These are phyloP conservation scores for Norana najaformis DNA, from an alignment of 2,888 invertebrate genomes.

Conservation along the genomic window DNA sequence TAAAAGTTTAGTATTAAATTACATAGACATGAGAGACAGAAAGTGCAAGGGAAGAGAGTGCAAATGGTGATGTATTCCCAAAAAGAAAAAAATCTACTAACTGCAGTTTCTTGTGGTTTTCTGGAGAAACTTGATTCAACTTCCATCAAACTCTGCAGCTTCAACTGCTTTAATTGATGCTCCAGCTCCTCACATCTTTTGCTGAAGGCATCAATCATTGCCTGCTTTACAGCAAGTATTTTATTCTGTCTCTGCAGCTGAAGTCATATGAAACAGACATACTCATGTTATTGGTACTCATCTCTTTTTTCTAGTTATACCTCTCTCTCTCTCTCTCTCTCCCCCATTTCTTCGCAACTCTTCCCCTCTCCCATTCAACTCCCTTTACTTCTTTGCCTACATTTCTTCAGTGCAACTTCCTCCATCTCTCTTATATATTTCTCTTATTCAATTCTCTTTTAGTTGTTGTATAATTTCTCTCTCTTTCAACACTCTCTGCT, in stretches of 20 bases:
- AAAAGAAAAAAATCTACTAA: neutral
- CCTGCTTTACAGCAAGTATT: neutral
- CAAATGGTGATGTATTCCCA: neutral
- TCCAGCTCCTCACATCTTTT: slow-evolving; percentile 18
- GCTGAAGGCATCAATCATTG: slow-evolving; percentile 15
- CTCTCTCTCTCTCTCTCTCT: too few species aligned
- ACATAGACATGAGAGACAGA: neutral
- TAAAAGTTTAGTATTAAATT: neutral
- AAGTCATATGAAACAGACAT: neutral
- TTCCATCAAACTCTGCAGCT: neutral
- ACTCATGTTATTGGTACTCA: neutral
- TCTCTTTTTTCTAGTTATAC: neutral
- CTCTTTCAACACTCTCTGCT: too few species aligned
- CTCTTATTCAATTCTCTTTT: neutral
- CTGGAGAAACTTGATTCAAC: neutral
- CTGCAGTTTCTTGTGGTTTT: neutral
- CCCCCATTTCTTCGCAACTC: neutral
- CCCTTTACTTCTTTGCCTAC: neutral
- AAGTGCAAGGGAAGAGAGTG: neutral
- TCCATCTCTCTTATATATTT: neutral
- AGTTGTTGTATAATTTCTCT: neutral
- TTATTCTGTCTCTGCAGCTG: slow-evolving; percentile 19
- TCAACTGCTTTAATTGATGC: neutral
- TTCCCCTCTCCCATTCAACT: too few species aligned
- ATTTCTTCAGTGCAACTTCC: neutral